phyloP scores from a whole-genome alignment of 2,113 vertebrate genomes.

The Entomyzon cyanotis region DNA sequence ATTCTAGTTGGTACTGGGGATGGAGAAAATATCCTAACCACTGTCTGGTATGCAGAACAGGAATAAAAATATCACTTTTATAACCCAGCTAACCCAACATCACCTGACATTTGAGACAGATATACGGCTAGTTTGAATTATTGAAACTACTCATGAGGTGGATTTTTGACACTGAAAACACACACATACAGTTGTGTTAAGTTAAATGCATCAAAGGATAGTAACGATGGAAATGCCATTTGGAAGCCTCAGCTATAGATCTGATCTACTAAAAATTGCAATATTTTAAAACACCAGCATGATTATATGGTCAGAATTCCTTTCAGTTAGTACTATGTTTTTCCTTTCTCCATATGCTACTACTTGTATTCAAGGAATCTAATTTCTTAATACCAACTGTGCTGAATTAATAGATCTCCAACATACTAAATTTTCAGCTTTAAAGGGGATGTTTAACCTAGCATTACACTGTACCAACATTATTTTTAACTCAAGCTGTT shows the following conservation, averaged over 20 bases:
- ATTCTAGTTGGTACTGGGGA: not conserved
- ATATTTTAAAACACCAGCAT: not conserved
- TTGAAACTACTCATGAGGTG: not conserved
- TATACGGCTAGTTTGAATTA: not conserved
- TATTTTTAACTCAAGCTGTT: constrained; percentile 1
- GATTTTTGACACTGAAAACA: not conserved
- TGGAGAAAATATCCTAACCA: constrained; percentile 9
- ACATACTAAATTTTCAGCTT: not conserved
- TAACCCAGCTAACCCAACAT: not conserved
- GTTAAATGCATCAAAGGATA: not conserved
- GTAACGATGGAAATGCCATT: not conserved
- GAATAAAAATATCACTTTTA: not conserved
- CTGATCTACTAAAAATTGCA: not conserved
- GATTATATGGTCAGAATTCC: not conserved
- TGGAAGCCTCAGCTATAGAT: not conserved
- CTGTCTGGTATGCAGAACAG: not conserved
- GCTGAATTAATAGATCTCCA: not conserved
- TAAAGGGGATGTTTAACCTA: constrained; percentile 22
- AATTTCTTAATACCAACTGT: constrained; percentile 16
- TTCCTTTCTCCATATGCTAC: constrained; percentile 14
- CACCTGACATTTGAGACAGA: not conserved
- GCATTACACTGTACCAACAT: not conserved
- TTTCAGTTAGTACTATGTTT: not conserved
- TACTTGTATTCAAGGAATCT: constrained; percentile 1
- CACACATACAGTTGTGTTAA: not conserved